Base-by-base conservation (phyloP, 1,140 invertebrate genomes). In the Drosophila tani region DNA sequence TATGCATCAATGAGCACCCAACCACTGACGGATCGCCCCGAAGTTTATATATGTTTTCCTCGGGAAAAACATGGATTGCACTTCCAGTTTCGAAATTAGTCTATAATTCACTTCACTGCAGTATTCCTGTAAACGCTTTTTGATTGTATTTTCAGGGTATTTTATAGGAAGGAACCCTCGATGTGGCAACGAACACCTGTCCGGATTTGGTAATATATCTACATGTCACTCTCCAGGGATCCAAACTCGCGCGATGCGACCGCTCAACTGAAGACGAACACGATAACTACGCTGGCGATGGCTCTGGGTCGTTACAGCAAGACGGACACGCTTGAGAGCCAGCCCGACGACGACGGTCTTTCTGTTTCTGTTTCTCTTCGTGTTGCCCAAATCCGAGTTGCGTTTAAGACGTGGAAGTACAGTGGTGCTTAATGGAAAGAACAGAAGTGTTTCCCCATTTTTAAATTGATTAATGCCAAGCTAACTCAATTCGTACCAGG, bases 181-280 rank as follows among this genome's bases (percentile, higher is more conserved):
- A 49, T 70, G 38, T 67, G 38, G 47, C 29, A 70, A 70, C 6
- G 19, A 19, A 19, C 47, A 70, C 49, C 64, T 68, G 32, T 40
- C 14, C 35, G 32, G 50, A 14, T 63, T 46, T 63, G 17, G 57
- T 47, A 50, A 65, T 67, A 53, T 4, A 29, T 49, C 21, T 45
- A 29, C 38, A 46, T 38, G 32, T 27, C 41, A 27, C 24, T 58
- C 21, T 63, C 21, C 6, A 40, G 58, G 41, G 56, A 74, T 79
- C 70, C 56, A 70, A 50, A 73, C 63, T 75, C 57, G 75, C 66
- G 71, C 71, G 75, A 79, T 63, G 81, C 87, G 75, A 79, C 69
- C 70, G 81, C 82, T 79, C 78, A 85, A 90, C 81, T 88, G 75
- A 90, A 87, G 85, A 90, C 68, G 38, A 74, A 62, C 79, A 73